Evolutionary conservation across 2,888 invertebrate species (phyloP), one percentile per base, ranked within the genome.

Genomic region (Meloe dianella): DNA sequence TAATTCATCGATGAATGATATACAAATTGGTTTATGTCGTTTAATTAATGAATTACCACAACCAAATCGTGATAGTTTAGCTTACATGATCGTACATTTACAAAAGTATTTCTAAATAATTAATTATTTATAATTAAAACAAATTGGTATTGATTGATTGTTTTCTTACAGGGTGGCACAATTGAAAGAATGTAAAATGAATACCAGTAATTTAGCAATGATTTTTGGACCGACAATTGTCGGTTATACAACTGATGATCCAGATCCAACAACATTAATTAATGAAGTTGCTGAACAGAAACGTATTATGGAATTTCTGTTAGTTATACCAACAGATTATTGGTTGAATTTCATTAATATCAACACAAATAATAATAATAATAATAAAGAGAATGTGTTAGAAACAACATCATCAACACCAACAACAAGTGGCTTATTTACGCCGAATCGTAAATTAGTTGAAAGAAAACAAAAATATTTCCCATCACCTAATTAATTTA

Each of bases 171-270:
- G 96, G 77, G 91, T 97, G 67, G 90, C 95, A 0, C 91, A 92
- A 73, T 89, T 91, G 72, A 87, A 89, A 0, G 94, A 92, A 61
- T 95, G 95, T 74, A 94, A 95, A 86, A 99, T 99, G 98, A 93
- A 95, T 0, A 86, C 91, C 24, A 89, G 89, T 72, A 98, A 97
- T 85, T 85, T 99, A 75, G 91, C 97, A 0, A 92, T 92, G 80
- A 90, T 98, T 32, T 96, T 98, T 84, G 98, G 94, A 0, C 98
- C 98, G 1, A 97, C 97, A 0, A 88, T 98, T 61, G 92, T 98
- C 24, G 98, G 98, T 0, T 96, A 93, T 80, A 94, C 94, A 14
- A 90, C 89, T 0, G 84, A 87, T 0, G 91, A 94, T 80, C 91
- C 91, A 0, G 89, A 90, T 72, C 88, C 90, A 20, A 87, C 88